Evolutionary conservation across 2,888 invertebrate genomes (phyloP).

Genomic region (Arrhopalites spinosus): DNA sequence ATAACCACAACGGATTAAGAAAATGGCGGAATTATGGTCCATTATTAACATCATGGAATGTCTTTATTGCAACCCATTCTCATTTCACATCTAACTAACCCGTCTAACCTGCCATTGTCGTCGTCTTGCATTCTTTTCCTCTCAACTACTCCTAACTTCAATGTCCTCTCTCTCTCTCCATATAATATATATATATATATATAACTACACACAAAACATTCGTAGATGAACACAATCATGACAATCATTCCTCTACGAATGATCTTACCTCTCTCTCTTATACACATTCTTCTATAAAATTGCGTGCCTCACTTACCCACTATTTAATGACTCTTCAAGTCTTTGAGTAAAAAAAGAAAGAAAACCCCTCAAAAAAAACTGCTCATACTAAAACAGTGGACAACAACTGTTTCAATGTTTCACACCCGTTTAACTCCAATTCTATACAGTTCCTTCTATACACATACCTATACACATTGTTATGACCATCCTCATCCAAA

Average conservation of each 20-base stretch:
- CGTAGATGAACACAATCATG: not conserved
- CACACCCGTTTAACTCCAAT: conserved; percentile 5
- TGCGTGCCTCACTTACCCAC: not conserved
- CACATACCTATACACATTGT: not conserved
- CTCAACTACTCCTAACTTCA: not conserved
- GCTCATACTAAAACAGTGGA: not conserved
- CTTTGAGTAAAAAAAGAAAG: not conserved
- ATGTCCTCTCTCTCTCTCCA: not conserved
- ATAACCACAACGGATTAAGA: conserved; percentile 52
- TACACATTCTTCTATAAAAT: conserved; percentile 1
- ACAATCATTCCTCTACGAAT: not conserved
- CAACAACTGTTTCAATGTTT: not conserved
- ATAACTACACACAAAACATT: conserved; percentile 10
- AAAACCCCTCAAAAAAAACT: not conserved
- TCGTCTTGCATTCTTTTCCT: conserved; percentile 4
- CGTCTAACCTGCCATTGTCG: conserved; percentile 19
- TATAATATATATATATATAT: not conserved
- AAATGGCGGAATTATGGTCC: conserved; percentile 52
- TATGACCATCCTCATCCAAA: too few species aligned
- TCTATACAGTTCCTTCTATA: not conserved
- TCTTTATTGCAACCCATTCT: conserved; percentile 52
- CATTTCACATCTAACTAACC: conserved; percentile 47
- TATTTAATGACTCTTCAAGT: conserved; percentile 11
- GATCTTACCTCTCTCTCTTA: not conserved
- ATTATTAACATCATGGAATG: conserved; percentile 55